Evolutionary conservation across 2,888 invertebrate genomes (phyloP), one percentile per base, ranked within the genome.

Genomic region (Heteromurus nitidus): DNA sequence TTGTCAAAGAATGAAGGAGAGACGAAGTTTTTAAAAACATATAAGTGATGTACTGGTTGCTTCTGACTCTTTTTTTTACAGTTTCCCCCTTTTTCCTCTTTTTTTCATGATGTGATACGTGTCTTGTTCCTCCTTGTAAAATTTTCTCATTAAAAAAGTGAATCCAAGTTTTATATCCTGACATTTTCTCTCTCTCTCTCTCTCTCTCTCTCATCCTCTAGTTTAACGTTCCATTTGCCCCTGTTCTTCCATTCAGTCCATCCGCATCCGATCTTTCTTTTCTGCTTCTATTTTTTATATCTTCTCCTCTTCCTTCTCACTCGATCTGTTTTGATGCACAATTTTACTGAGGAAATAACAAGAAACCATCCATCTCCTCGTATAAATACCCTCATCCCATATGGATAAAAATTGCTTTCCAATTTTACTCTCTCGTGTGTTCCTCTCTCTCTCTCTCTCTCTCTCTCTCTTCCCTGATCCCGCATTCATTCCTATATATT

Each of bases 91-190:
- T n/a, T n/a, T n/a, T n/a, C n/a, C n/a, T n/a, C n/a, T n/a, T n/a
- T n/a, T n/a, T n/a, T n/a, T n/a, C n/a, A n/a, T n/a, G n/a, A n/a
- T n/a, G n/a, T n/a, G n/a, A n/a, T n/a, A 44, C n/a, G 50, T 50
- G 50, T 50, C 20, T 50, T 55, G 26, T 26, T 50, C 18, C 18
- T 50, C 50, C 55, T 24, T 24, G 26, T 55, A 55, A 55, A 55
- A 55, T 55, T 55, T 36, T 55, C 55, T 55, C 55, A 55, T 55
- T 55, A 55, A 55, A 55, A 55, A 55, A 55, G 26, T 2, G 55
- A 55, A 55, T 55, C 55, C 26, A 20, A 50, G 18, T 13, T 36
- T 36, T 13, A 9, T 13, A 9, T 5, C 9, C 18, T 50, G 50
- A 50, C 50, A 55, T 26, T 55, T 55, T 55, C 26, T 24, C 26